Base-by-base conservation (phyloP, 1,140 invertebrate genomes). In the Chionoecetes opilio region DNA sequence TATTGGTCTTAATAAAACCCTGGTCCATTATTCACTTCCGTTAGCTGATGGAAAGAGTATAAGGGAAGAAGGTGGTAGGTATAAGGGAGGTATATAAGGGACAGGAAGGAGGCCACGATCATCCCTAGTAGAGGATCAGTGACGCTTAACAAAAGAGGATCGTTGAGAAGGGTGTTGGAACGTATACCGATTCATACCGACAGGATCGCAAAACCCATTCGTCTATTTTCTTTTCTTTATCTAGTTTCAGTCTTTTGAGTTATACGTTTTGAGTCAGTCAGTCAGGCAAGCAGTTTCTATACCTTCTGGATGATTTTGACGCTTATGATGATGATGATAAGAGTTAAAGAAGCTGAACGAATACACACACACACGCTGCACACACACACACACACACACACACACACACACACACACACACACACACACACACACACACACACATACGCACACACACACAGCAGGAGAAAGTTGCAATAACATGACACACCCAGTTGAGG, bases 1-100 rank as follows among this genome's bases (percentile, higher is more conserved):
- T 91, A 82, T 86, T 41, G 37, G 35, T 34, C 92, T 86, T 93
- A 53, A 93, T 93, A 86, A n/a, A 86, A 75, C 63, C 92, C 82
- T 14, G 29, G 35, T 34, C 46, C n/a, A 63, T 93, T 46, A 53
- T 92, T 86, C 37, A 93, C 82, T 38, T 86, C 92, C 34, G 82
- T 31, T 89, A n/a, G 41, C 37, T 46, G 87, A 34, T 29, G 63
- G 63, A 46, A 46, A 32, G 31, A 32, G 21, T 14, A 46, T 75
- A 21, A 21, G 1, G 63, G 26, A 93, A 35, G 41, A n/a, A 82
- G 63, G n/a, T n/a, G n/a, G n/a, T n/a, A 53, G 46, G 46, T n/a
- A 53, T 53, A 53, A 53, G 46, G 46, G 46, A 21, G 41, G 29
- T 86, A 21, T 38, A 86, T n/a, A 84, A 86, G 9, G 92, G 53